Base-by-base conservation (phyloP, 2,113 vertebrate genomes). In the Grantiella picta region DNA sequence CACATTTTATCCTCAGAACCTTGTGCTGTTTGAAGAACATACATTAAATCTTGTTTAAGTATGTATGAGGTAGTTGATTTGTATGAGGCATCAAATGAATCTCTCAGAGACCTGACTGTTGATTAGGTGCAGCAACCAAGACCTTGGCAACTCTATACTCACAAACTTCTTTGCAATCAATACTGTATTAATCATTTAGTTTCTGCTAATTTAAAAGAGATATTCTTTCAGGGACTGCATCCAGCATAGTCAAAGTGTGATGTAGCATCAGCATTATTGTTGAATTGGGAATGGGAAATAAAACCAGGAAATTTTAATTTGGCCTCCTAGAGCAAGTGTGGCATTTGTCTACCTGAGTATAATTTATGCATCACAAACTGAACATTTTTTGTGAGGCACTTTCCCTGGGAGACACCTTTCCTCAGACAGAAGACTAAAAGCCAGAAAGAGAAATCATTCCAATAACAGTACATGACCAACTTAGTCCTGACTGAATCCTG, bases 121-220 rank as follows among this genome's bases (percentile, higher is more conserved):
- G 72, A 87, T 90, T 69, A 95, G 77, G 47, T 85, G 31, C 28
- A 25, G 76, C 68, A 93, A 78, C 66, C 80, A 87, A 57, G 65
- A 65, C 29, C 56, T 87, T 89, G 66, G 77, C 70, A 96, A 47
- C 61, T 89, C 36, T 80, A 56, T 65, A 42, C 69, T 71, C 3
- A 7, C 77, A 89, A 40, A 81, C 25, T 52, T 82, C 73, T 53
- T 56, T 56, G 66, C 75, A 69, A 72, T 97, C 92, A 86, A 89
- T 96, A 80, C 38, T 86, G 31, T 81, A 86, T 94, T 94, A 96
- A 95, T 96, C 38, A 86, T 94, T 94, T 84, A 82, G 35, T 89
- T 91, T 93, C 66, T 92, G 56, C 49, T 85, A 91, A 50, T 91
- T 89, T 80, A 81, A 94, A 96, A 89, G 61, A 60, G 35, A 53